Conservation (phyloP, 2,113 vertebrate species). For the Pelecanoides urinatrix region DNA sequence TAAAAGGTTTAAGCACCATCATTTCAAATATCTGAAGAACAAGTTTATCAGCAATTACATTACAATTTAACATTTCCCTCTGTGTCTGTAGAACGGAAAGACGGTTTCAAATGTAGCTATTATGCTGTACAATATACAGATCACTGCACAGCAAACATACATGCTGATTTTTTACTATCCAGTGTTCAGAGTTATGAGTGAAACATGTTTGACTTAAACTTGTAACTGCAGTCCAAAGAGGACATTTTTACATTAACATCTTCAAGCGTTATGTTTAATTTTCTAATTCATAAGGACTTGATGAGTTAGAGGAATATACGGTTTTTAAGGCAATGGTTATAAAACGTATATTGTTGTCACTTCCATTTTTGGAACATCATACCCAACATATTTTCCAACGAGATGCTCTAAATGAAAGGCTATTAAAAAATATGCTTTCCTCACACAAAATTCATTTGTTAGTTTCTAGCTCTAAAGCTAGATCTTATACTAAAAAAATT, state of each 20-base stretch:
- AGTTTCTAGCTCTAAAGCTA: background rate
- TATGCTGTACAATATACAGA: background rate
- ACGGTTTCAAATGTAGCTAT: background rate
- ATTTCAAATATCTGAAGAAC: background rate
- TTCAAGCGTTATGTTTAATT: background rate
- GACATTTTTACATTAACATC: background rate
- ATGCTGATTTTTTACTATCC: background rate
- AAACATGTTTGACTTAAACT: background rate
- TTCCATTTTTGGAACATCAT: background rate
- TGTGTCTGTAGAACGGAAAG: background rate
- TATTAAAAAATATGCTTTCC: background rate
- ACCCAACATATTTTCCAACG: slow-evolving; percentile 1
- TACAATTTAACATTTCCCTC: background rate
- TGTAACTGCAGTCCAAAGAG: background rate
- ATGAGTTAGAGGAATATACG: background rate
- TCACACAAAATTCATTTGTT: background rate
- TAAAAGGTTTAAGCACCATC: background rate
- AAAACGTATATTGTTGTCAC: background rate
- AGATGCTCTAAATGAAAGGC: background rate
- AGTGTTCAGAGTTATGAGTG: background rate
- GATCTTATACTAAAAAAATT: background rate
- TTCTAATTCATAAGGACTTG: background rate
- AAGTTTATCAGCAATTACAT: background rate
- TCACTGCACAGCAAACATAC: background rate
- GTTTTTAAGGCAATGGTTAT: background rate